Base-by-base conservation (phyloP, 2,113 vertebrate species). In the Macquaria australasica region DNA sequence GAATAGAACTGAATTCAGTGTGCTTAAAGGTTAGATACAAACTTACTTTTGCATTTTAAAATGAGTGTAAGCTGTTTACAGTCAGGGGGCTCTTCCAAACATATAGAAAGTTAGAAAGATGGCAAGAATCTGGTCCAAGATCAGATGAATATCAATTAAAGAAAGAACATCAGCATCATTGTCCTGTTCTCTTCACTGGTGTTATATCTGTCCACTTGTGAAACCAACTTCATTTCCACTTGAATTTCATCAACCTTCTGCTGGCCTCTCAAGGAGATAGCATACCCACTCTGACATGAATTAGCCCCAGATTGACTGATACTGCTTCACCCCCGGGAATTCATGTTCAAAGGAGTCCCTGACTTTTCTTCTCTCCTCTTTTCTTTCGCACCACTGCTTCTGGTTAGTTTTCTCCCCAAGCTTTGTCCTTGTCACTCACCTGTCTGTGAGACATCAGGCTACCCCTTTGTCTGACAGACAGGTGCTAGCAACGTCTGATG, bases 251-350 rank as follows among this genome's bases (percentile, higher is more conserved):
- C 97, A 96, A 95, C 92, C 93, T 95, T 96, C 96, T 90, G 84
- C 95, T 95, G 95, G 92, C 95, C 94, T 96, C 89, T 96, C 92
- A 93, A 92, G 93, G 93, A 97, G 96, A 96, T 95, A 95, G 95
- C 94, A 94, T 93, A 95, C 95, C 92, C 92, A 94, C 93, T 94
- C 95, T 96, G 96, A 97, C 97, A 97, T 94, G 96, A 97, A 97
- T 97, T 96, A 97, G 96, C 95, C 93, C 88, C 93, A 96, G 97
- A 97, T 96, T 92, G 96, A 96, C 96, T 93, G 96, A 97, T 96
- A 95, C 87, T 82, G 90, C 93, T 94, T 73, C 89, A 94, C 93
- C 95, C 92, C 37, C 77, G 95, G 95, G 95, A 95, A 93, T 94
- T 94, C 92, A 64, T 77, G 75, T 73, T 77, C 59, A 95, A 93